phyloP scores from a whole-genome alignment of 2,113 vertebrate species.

The Anser brachyrhynchus region DNA sequence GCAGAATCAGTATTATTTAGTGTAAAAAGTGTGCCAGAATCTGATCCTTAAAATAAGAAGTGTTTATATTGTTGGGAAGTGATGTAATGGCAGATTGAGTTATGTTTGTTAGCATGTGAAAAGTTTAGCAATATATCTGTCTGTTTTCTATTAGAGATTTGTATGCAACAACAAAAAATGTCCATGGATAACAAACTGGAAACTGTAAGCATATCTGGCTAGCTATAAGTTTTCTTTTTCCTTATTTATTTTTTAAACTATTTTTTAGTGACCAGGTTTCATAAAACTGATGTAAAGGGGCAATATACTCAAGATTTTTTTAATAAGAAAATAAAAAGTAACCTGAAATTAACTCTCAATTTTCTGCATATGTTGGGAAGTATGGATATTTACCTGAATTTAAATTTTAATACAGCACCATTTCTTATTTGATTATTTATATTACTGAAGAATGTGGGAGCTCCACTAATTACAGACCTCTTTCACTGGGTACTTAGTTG shows the following conservation, averaged over 20 bases:
- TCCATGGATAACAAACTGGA: constrained; percentile 14
- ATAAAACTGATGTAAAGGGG: background rate
- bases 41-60: constrained; percentile 10
- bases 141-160: constrained; percentile 56
- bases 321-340: background rate
- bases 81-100: constrained; percentile 47
- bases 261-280: background rate
- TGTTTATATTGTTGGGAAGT: constrained; percentile 51
- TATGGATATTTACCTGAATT: background rate
- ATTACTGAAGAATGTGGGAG: background rate
- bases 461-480: background rate
- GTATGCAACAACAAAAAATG: constrained; percentile 26
- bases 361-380: background rate
- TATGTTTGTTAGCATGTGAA: constrained; percentile 49
- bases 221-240: background rate
- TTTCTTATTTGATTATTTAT: background rate
- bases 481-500: background rate
- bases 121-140: constrained; percentile 18
- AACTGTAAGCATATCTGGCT: constrained; percentile 14
- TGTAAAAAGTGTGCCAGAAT: background rate
- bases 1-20: background rate
- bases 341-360: background rate
- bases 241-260: background rate
- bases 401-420: background rate
- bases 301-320: background rate